These are phyloP conservation scores for Barnardius zonarius DNA, from an alignment of 2,113 vertebrate species.

Conservation along the genomic window DNA sequence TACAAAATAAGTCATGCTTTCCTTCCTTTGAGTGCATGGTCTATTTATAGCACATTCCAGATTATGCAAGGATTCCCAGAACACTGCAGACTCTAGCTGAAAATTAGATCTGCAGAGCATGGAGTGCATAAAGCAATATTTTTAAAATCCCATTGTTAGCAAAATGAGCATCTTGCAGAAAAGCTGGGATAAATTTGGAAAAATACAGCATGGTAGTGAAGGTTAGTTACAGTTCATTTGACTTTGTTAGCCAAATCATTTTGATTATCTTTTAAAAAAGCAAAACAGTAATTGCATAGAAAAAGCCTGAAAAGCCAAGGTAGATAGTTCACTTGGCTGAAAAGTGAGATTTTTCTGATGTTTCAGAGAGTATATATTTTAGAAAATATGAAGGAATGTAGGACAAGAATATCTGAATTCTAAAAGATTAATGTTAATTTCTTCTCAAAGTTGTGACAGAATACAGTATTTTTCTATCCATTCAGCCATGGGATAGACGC, in stretches of 20 bases:
- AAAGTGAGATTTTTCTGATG: not conserved
- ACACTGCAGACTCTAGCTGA: slow-evolving; percentile 25
- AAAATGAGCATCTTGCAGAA: not conserved
- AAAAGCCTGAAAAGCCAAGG: not conserved
- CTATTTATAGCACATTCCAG: slow-evolving; percentile 13
- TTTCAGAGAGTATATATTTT: not conserved
- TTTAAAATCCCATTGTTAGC: not conserved
- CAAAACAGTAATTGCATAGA: not conserved
- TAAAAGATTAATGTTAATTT: not conserved
- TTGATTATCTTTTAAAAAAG: not conserved
- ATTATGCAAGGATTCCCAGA: slow-evolving; percentile 68
- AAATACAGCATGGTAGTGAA: not conserved
- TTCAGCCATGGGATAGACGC: not conserved
- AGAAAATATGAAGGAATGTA: not conserved
- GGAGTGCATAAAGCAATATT: not conserved
- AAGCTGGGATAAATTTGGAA: not conserved
- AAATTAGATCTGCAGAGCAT: not conserved
- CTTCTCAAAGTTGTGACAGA: not conserved
- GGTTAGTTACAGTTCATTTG: not conserved
- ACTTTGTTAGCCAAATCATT: not conserved
- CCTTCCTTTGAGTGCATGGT: not conserved
- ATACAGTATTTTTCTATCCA: not conserved
- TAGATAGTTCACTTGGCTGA: not conserved
- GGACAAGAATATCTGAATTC: not conserved
- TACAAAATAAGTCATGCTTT: not conserved